Evolutionary conservation across 1,140 invertebrate species (phyloP).

Genomic region (Varroa destructor): DNA sequence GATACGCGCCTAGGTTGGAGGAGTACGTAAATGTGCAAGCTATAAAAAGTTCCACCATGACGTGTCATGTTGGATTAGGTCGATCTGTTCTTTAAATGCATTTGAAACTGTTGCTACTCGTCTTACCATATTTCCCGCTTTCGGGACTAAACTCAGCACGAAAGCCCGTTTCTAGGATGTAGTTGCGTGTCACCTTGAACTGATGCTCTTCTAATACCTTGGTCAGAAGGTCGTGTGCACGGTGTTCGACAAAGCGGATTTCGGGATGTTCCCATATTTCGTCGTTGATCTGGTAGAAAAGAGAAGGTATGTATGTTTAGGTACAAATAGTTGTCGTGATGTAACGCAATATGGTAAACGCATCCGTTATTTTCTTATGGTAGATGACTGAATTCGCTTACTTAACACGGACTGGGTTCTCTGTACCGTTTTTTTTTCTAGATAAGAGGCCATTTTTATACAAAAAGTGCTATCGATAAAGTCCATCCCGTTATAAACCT

Average conservation of each 20-base stretch:
- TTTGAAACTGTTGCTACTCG: background rate
- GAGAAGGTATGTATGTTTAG: too few species aligned
- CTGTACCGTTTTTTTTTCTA: too few species aligned
- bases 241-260: conserved; percentile 38
- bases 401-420: too few species aligned
- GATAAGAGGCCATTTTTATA: too few species aligned
- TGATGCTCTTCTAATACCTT: conserved; percentile 37
- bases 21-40: background rate
- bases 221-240: conserved; percentile 39
- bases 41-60: background rate
- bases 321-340: too few species aligned
- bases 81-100: background rate
- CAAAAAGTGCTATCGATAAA: too few species aligned
- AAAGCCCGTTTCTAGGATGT: conserved; percentile 39
- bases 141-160: conserved; percentile 35
- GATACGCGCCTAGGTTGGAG: too few species aligned
- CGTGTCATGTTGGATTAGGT: background rate
- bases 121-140: conserved; percentile 16
- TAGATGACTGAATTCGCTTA: too few species aligned
- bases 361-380: too few species aligned
- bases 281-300: background rate
- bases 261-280: conserved; percentile 40
- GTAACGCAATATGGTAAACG: too few species aligned
- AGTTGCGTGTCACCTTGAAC: conserved; percentile 38
- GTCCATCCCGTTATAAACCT: too few species aligned